Evolutionary conservation across 2,113 vertebrate species (phyloP), one percentile per base, ranked within the genome.

Genomic region (Pimephales promelas): DNA sequence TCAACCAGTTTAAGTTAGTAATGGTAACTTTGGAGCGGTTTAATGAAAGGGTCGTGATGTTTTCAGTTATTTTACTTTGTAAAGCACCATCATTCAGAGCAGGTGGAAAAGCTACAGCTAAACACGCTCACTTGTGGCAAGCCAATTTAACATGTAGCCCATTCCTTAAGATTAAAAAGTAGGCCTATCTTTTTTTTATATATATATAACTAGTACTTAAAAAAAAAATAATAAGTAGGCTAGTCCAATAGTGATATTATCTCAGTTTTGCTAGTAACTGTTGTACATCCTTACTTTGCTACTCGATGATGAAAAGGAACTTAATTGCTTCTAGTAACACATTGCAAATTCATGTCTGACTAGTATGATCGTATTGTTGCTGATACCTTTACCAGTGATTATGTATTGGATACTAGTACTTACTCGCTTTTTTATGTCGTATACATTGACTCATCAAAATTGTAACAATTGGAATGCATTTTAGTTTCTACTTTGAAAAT

Each of bases 31-130:
- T 24, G 28, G 18, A 52, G 28, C 16, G 45, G 28, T n/a, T 52
- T 64, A 13, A n/a, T 52, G 7, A 49, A 36, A 54, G 22, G 79
- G 10, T 28, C 2, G 22, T 10, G 61, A 18, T 81, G 79, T 66
- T 81, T 49, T 54, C 4, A 40, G 31, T 40, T 26, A 24, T 77
- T 77, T 81, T 54, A 40, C 79, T 66, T 70, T 34, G 24, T n/a
- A 52, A 66, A 81, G 47, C 28, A 34, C 62, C 79, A 49, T 80
- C 78, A 34, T 49, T n/a, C 43, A 36, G 62, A 81, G 79, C 79
- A 81, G 79, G 79, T 81, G 79, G 45, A 81, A 54, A 22, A 66
- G 77, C 22, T 43, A 28, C 59, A 45, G 57, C 77, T 52, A 77
- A 52, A 66, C 61, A n/a, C 78, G 3, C 78, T 81, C 31, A n/a